Conservation (phyloP, 2,888 invertebrate species). For the Choristoneura rosaceana region DNA sequence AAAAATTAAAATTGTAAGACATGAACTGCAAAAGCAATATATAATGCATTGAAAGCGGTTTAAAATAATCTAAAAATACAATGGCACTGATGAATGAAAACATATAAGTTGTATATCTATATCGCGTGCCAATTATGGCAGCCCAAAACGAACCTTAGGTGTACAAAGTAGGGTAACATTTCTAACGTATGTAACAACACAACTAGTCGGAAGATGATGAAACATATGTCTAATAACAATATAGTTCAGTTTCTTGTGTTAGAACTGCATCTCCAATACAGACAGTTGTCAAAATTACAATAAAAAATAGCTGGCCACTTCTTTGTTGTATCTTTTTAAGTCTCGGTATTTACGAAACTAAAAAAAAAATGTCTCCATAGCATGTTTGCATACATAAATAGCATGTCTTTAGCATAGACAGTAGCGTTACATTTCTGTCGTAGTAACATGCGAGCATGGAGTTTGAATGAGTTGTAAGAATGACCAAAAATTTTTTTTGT, state of each 20-base stretch:
- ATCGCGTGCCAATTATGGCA: not conserved
- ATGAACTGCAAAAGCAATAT: no score
- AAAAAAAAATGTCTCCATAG: no score
- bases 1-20: no score
- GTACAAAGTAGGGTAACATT: conserved; percentile 1
- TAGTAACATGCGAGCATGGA: no score
- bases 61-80: not conserved
- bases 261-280: no score
- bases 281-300: no score
- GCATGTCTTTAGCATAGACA: no score
- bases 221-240: not conserved
- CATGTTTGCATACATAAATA: no score
- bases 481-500: not conserved
- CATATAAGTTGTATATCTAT: not conserved
- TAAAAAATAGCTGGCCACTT: no score
- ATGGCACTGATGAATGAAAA: conserved; percentile 14
- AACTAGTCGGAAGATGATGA: not conserved
- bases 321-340: no score
- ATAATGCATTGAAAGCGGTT: not conserved
- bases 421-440: no score
- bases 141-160: not conserved
- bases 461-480: not conserved
- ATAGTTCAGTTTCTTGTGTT: conserved; percentile 18
- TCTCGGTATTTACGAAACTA: no score
- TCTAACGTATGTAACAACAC: not conserved